Percentiles rank a stretch among this genome's conserved stretches.
Evolutionary conservation across 2,888 invertebrate species (phyloP).

Genomic region (Mythimna pallens): DNA sequence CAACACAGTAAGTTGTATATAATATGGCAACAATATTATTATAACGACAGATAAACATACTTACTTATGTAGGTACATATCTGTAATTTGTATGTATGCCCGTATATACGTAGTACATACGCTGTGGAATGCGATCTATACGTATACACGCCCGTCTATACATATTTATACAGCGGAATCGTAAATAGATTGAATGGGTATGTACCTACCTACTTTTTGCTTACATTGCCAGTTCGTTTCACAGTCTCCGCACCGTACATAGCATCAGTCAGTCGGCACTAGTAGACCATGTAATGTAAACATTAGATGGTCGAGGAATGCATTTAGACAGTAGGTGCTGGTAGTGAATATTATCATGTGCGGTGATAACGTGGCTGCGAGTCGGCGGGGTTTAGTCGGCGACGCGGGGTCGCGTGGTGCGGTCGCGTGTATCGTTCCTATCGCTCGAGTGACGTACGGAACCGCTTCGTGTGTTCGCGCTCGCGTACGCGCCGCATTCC

Average conservation of each 20-base stretch:
- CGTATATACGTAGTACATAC: conserved; percentile 77
- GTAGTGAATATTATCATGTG: conserved; percentile 91
- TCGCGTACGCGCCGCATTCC: conserved; percentile 91
- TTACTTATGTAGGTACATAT: conserved; percentile 71
- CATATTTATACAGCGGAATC: conserved; percentile 86
- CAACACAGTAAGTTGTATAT: conserved; percentile 41
- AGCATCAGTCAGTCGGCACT: conserved; percentile 76
- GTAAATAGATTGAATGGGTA: conserved; percentile 90
- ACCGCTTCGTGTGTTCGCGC: conserved; percentile 84
- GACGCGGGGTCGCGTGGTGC: conserved; percentile 89
- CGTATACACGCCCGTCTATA: conserved; percentile 79
- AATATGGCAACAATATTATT: conserved; percentile 60
- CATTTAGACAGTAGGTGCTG: conserved; percentile 88
- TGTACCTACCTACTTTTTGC: conserved; percentile 85
- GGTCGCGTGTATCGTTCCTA: conserved; percentile 84
- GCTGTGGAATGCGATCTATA: conserved; percentile 87
- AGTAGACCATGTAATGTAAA: conserved; percentile 87
- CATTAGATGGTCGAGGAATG: conserved; percentile 88
- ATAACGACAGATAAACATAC: conserved; percentile 63
- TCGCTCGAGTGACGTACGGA: conserved; percentile 84
- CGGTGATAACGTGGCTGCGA: conserved; percentile 88
- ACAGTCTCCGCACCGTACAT: conserved; percentile 79
- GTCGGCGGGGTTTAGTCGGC: conserved; percentile 87
- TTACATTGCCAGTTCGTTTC: conserved; percentile 82
- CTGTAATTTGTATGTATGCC: conserved; percentile 79